Percentiles rank a stretch among this genome's conserved stretches.
phyloP scores from a whole-genome alignment of 2,888 invertebrate species.

The Mesopsocus fuscifrons region DNA sequence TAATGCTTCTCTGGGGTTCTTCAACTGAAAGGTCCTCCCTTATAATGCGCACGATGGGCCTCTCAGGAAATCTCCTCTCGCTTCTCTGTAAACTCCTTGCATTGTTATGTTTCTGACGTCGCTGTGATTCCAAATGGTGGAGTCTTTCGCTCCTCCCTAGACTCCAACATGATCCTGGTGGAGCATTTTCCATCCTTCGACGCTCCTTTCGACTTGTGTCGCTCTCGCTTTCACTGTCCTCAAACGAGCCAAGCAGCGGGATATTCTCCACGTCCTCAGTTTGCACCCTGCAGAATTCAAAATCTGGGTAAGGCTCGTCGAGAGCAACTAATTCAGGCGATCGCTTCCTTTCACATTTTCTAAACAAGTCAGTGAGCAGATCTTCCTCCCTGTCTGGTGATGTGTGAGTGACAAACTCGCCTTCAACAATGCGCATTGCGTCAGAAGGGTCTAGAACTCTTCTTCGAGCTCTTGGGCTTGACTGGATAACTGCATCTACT shows the following conservation, averaged over 20 bases:
- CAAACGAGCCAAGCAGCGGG: background rate
- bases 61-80: background rate
- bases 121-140: background rate
- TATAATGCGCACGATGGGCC: slow-evolving; percentile 1
- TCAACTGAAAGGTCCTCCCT: slow-evolving; percentile 3
- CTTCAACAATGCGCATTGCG: background rate
- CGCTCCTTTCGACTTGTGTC: background rate
- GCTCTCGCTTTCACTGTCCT: background rate
- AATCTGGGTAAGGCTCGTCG: slow-evolving; percentile 8
- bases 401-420: background rate
- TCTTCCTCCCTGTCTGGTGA: slow-evolving; percentile 6
- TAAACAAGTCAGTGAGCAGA: background rate
- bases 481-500: slow-evolving; percentile 44
- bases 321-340: background rate
- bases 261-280: background rate
- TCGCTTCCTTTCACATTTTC: slow-evolving; percentile 4
- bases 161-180: slow-evolving; percentile 5
- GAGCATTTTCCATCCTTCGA: background rate
- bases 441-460: slow-evolving; percentile 17
- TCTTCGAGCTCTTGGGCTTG: slow-evolving; percentile 34
- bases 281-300: slow-evolving; percentile 4
- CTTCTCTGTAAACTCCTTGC: slow-evolving; percentile 1
- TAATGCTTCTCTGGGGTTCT: background rate
- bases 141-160: slow-evolving; percentile 6
- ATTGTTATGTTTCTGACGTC: background rate